phyloP scores from a whole-genome alignment of 2,797 vertebrate species.

The Macropus fuliginosus region DNA sequence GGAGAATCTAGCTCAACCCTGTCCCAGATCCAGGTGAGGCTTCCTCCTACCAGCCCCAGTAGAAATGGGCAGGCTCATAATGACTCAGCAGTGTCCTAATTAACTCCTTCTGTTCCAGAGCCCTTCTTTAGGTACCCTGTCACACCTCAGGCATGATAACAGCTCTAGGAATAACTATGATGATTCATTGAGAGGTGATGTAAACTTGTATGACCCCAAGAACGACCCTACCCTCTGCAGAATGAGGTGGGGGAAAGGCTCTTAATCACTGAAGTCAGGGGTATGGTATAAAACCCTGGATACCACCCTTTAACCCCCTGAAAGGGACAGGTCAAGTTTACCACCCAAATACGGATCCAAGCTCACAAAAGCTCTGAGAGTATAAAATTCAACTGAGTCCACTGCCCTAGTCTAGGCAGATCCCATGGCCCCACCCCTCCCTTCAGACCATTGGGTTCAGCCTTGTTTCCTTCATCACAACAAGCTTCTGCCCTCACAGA shows the following conservation, averaged over 20 bases:
- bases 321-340: not conserved
- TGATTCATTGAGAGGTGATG: not conserved
- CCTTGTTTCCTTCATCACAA: not conserved
- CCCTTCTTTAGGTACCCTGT: not conserved
- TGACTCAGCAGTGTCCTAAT: not conserved
- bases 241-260: not conserved
- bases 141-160: not conserved
- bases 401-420: not conserved
- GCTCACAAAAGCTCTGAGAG: not conserved
- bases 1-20: not conserved
- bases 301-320: not conserved
- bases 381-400: not conserved
- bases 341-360: not conserved
- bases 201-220: not conserved
- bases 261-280: not conserved
- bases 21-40: not conserved
- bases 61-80: not conserved
- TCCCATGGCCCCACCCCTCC: not conserved
- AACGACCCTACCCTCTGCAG: not conserved
- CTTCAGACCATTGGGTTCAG: not conserved
- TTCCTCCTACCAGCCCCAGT: not conserved
- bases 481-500: not conserved
- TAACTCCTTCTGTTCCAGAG: not conserved
- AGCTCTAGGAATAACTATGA: not conserved
- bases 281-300: not conserved